Evolutionary conservation across 2,888 invertebrate species (phyloP).

Genomic region (Cryptophagus acutangulus): DNA sequence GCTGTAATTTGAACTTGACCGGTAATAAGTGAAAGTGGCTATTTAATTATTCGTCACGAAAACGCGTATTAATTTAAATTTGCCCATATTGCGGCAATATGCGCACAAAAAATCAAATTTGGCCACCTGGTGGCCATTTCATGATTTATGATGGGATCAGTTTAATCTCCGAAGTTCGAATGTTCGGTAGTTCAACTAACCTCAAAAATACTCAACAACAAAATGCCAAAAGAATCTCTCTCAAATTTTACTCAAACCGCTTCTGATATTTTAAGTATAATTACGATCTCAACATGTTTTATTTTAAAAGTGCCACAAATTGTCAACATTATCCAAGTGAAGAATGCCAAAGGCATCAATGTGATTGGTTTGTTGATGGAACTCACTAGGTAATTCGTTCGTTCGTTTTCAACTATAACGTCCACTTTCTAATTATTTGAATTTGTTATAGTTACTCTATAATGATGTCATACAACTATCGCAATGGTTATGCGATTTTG

Average conservation of each 20-base stretch:
- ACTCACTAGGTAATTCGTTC: conserved; percentile 57
- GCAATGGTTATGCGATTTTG: conserved; percentile 65
- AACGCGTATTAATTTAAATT: too few species aligned
- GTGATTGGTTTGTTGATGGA: conserved; percentile 63
- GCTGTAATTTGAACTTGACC: too few species aligned
- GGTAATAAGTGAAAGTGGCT: too few species aligned
- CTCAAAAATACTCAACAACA: too few species aligned
- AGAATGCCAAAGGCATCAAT: conserved; percentile 67
- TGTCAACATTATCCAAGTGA: conserved; percentile 56
- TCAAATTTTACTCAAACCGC: conserved; percentile 26
- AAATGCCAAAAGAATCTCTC: too few species aligned
- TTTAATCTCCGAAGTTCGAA: too few species aligned
- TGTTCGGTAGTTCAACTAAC: too few species aligned
- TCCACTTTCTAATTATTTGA: conserved; percentile 10
- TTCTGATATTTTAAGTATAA: conserved; percentile 60
- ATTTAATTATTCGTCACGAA: too few species aligned
- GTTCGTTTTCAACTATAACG: conserved; percentile 8
- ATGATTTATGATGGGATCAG: too few species aligned
- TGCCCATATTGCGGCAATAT: too few species aligned
- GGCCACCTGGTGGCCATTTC: too few species aligned
- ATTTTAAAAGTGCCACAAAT: conserved; percentile 82
- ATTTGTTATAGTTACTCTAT: conserved; percentile 66
- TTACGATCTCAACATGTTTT: conserved; percentile 74
- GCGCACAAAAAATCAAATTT: too few species aligned
- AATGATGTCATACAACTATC: conserved; percentile 75